phyloP scores from a whole-genome alignment of 2,797 vertebrate genomes.

The Eremophila alpestris region DNA sequence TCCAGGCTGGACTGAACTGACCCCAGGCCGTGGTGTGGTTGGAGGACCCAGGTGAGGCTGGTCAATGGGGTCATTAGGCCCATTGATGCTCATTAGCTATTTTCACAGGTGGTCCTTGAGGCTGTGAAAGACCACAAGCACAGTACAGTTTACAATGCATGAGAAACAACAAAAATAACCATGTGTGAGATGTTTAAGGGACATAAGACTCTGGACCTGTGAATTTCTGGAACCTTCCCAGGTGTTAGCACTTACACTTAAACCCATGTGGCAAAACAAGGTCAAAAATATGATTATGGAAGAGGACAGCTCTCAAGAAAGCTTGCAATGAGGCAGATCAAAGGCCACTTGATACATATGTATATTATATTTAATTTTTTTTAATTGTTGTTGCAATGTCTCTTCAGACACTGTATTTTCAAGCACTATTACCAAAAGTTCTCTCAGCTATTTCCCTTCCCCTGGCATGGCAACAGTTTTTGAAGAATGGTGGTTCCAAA shows the following conservation, averaged over 20 bases:
- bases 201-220: background rate
- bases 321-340: background rate
- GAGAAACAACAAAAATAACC: background rate
- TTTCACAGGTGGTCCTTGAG: background rate
- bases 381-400: background rate
- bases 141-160: rapidly evolving
- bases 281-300: background rate
- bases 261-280: background rate
- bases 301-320: background rate
- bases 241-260: background rate
- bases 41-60: background rate
- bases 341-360: background rate
- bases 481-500: background rate
- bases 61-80: rapidly evolving
- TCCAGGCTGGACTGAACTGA: background rate
- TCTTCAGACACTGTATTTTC: background rate
- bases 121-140: background rate
- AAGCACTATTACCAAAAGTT: background rate
- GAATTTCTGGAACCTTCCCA: background rate
- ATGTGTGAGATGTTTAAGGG: background rate
- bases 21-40: background rate
- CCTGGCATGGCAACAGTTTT: background rate
- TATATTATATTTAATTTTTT: background rate
- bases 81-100: background rate
- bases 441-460: background rate